phyloP scores from a whole-genome alignment of 2,888 invertebrate genomes.

The Epinotia brunnichana region DNA sequence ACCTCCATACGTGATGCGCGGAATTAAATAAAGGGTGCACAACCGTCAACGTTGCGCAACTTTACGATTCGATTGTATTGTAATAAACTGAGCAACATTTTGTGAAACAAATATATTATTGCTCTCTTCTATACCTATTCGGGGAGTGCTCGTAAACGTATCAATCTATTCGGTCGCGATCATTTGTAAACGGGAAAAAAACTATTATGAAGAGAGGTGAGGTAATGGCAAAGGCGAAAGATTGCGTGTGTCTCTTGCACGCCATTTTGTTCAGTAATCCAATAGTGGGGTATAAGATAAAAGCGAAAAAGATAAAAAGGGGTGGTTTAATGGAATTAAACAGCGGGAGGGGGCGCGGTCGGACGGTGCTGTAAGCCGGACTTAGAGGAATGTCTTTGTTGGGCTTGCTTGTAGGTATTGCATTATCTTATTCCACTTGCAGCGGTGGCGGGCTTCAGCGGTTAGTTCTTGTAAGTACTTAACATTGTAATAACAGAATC shows the following conservation, averaged over 20 bases:
- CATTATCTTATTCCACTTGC: conserved; percentile 40
- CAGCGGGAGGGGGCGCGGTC: conserved; percentile 63
- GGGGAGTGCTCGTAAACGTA: conserved; percentile 20
- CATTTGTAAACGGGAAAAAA: conserved; percentile 51
- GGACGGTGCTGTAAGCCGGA: conserved; percentile 70
- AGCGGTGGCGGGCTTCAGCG: conserved; percentile 35
- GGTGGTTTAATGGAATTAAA: conserved; percentile 83
- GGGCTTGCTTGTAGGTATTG: conserved; percentile 53
- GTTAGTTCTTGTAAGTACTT: conserved; percentile 27
- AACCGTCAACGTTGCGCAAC: conserved; percentile 24
- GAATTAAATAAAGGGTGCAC: conserved; percentile 58
- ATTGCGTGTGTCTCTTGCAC: conserved; percentile 79
- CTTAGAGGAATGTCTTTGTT: conserved; percentile 79
- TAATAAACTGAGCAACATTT: conserved; percentile 34
- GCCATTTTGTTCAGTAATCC: conserved; percentile 80
- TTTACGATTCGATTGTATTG: conserved; percentile 33
- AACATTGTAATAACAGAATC: conserved; percentile 15
- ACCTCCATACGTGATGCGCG: conserved; percentile 57
- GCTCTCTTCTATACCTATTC: conserved; percentile 19
- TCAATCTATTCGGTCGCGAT: conserved; percentile 19
- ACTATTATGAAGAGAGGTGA: conserved; percentile 65
- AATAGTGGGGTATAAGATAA: conserved; percentile 79
- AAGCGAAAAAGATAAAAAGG: conserved; percentile 81
- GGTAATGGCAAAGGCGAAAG: conserved; percentile 68
- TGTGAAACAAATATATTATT: conserved; percentile 15